Base-by-base conservation (phyloP, 2,797 vertebrate species). In the Rhodeus uyekii region DNA sequence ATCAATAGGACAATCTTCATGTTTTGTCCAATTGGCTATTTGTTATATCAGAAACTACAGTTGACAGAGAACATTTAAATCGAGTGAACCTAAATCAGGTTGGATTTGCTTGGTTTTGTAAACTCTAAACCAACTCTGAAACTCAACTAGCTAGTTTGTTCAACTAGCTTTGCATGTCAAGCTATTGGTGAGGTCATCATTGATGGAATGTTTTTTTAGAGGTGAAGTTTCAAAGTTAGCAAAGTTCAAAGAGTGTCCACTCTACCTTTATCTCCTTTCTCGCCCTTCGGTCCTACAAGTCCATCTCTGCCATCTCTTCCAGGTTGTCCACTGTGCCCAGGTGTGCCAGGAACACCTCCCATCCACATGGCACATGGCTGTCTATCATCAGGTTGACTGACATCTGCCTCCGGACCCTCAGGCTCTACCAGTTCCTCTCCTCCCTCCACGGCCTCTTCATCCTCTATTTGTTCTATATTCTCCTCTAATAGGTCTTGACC, bases 231-330 rank as follows among this genome's bases (percentile, higher is more conserved):
- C 3, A 68, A 46, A 24, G 12, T 27, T 73, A 7, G 67, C 22
- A 61, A 24, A 27, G n/a, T 32, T 74, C 5, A 71, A 71, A 27
- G 1, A 22, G 8, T 60, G 8, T 5, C 27, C 22, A 14, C 64
- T 86, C 92, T 88, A 96, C 96, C 95, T 93, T 88, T 65, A 2
- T 95, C 93, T 91, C 95, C 95, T 87, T 92, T 95, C 27, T 95
- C 95, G 48, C 96, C 95, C 75, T 93, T 95, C 34, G 87, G 83
- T 2, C 95, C 95, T 2, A 93, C 90, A 36, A n/a, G 88, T 34
- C 94, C 96, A 0, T 96, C 96, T 89, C 92, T 95, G 5, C 95
- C 95, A 1, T 96, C 95, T 74, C 93, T 91, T 12, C 95, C 96
- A 0, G 94, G 95, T 42, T 75, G 60, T 3, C 95, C 95, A 0